Evolutionary conservation across 2,888 invertebrate species (phyloP).

Genomic region (Lithosia quadra): DNA sequence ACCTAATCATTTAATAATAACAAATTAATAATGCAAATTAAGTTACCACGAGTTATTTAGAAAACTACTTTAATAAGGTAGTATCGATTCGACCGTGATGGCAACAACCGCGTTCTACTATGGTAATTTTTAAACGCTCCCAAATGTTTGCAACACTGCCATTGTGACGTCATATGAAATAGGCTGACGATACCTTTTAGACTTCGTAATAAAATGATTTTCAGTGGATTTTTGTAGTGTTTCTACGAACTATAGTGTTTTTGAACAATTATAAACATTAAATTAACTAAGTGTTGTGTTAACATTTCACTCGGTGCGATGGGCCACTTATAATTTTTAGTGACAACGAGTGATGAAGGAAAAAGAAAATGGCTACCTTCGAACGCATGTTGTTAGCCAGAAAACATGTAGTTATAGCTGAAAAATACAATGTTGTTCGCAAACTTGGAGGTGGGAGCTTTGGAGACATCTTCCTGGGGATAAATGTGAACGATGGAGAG

Average conservation of each 20-base stretch:
- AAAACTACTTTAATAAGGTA: neutral
- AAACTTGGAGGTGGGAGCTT: conserved; percentile 99
- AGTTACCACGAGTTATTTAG: neutral
- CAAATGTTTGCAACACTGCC: conserved; percentile 71
- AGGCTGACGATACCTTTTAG: conserved; percentile 80
- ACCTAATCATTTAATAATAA: neutral
- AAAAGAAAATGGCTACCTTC: conserved; percentile 84
- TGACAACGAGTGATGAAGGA: conserved; percentile 81
- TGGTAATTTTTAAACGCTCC: conserved; percentile 44
- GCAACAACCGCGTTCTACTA: conserved; percentile 45
- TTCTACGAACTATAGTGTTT: conserved; percentile 71
- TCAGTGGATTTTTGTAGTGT: conserved; percentile 73
- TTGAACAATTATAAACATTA: conserved; percentile 65
- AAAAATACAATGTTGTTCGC: conserved; percentile 97
- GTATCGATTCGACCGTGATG: conserved; percentile 30
- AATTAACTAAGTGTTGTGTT: conserved; percentile 75
- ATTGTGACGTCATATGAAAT: conserved; percentile 81
- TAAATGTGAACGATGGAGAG: conserved; percentile 96
- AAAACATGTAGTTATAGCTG: conserved; percentile 88
- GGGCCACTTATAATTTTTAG: conserved; percentile 73
- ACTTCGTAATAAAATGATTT: conserved; percentile 77
- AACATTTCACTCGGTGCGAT: conserved; percentile 74
- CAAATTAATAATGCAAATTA: neutral
- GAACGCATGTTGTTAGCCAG: conserved; percentile 80
- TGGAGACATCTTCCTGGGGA: conserved; percentile 99